phyloP scores from a whole-genome alignment of 1,140 invertebrate genomes.

The Cyrtorhinus lividipennis region DNA sequence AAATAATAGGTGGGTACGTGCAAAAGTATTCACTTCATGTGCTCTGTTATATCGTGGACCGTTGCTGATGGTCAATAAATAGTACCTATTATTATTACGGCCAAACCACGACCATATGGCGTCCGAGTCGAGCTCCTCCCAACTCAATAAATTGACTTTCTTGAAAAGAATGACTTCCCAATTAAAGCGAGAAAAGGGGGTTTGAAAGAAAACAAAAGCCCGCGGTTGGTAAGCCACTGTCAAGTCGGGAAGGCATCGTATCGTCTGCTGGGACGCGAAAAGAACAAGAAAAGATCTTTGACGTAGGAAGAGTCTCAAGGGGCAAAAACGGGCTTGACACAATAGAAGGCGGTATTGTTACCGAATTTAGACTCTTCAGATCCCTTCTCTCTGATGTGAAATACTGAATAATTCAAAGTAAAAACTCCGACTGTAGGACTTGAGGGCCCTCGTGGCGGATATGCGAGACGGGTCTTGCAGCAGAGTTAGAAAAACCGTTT shows the following conservation, averaged over 20 bases:
- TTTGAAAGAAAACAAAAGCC: conserved; percentile 3
- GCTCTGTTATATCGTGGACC: too few relatives aligned
- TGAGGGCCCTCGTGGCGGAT: too few relatives aligned
- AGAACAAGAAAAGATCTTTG: not conserved
- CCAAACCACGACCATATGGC: not conserved
- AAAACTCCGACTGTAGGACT: too few relatives aligned
- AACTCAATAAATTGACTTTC: conserved; percentile 1
- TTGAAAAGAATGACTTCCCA: conserved; percentile 9
- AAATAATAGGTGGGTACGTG: too few relatives aligned
- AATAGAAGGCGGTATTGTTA: conserved; percentile 15
- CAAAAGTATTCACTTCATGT: too few relatives aligned
- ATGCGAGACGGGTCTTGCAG: too few relatives aligned
- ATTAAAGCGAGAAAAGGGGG: conserved; percentile 1
- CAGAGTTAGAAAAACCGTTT: too few relatives aligned
- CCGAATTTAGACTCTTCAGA: conserved; percentile 5
- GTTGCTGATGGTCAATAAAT: too few relatives aligned
- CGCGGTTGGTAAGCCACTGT: conserved; percentile 2
- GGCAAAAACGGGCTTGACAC: not conserved
- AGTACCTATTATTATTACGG: too few relatives aligned
- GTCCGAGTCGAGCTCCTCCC: not conserved
- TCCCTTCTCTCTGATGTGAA: not conserved
- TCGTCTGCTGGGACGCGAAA: not conserved
- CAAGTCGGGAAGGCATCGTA: not conserved
- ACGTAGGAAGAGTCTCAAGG: not conserved
- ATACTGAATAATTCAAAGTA: conserved; percentile 14